Base-by-base conservation (phyloP, 2,797 vertebrate species). In the Adrianichthys oophorus region DNA sequence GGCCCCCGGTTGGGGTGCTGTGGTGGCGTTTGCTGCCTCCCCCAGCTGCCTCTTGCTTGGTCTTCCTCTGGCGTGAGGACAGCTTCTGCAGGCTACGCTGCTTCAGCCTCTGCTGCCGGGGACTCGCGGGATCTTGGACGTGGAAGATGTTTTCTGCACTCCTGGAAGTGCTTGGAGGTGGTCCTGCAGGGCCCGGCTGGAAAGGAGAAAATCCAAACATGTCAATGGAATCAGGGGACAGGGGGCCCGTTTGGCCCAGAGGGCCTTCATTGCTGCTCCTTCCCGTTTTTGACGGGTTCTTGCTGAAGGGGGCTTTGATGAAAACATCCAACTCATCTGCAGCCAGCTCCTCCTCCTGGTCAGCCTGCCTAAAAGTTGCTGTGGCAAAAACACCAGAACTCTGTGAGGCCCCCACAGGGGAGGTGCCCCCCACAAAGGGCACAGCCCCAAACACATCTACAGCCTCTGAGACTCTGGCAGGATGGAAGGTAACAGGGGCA, bases 51-150 rank as follows among this genome's bases (percentile, higher is more conserved):
- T 98, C 96, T 56, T 94, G 96, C 42, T 96, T 98, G 44, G 93
- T 92, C 47, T 95, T 96, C 19, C 95, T 89, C 59, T 98, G 96
- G 1, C 95, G 93, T 0, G 91, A 96, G 0, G 96, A 94, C 0
- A 98, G 85, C 51, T 95, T 98, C 82, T 98, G 96, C 48, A 98
- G 89, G 77, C 85, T 96, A 12, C 95, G 94, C 75, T 97, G 97
- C 67, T 94, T 95, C 72, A 94, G 91, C 65, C 91, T 82, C 84
- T 94, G 95, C 29, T 95, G 94, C 72, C 93, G 93, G 42, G 93
- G 93, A 52, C 91, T 93, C 0, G 92, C 61, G 16, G 92, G 82
- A 47, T 97, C 95, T 32, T 96, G 94, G 0, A 12, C 8, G 32
- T 12, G 32, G 32, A 12, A 37, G 32, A 37, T 12, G 32, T 13